A percentile compares a stretch with the other conserved stretches of the same genome.
These are phyloP conservation scores for Ophion slaviceki DNA, from an alignment of 2,888 invertebrate genomes.

Conservation along the genomic window DNA sequence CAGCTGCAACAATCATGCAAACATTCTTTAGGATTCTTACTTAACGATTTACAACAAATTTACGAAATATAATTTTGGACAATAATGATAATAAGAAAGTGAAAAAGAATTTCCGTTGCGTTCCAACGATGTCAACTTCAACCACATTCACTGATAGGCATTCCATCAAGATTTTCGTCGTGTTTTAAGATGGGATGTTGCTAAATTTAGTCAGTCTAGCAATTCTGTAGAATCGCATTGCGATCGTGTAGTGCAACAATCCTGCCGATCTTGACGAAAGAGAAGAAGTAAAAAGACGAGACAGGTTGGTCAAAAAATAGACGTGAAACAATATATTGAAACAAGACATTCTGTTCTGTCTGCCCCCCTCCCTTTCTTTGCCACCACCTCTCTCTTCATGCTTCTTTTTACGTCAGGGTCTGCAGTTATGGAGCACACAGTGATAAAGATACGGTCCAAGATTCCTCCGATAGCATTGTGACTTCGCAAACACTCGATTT, in stretches of 20 bases:
- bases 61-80: too few relatives aligned
- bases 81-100: too few relatives aligned
- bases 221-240: too few relatives aligned
- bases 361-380: background rate
- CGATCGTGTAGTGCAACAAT: background rate
- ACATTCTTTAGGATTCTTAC: too few relatives aligned
- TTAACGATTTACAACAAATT: too few relatives aligned
- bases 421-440: conserved; percentile 41
- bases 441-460: conserved; percentile 56
- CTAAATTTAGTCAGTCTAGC: too few relatives aligned
- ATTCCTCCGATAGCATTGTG: conserved; percentile 59
- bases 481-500: conserved; percentile 49
- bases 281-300: background rate
- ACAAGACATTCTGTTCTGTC: background rate
- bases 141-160: too few relatives aligned
- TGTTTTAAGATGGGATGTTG: too few relatives aligned
- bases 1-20: too few relatives aligned
- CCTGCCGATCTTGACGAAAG: background rate
- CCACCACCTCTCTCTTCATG: conserved; percentile 1
- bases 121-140: too few relatives aligned
- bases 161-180: too few relatives aligned
- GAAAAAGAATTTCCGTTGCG: too few relatives aligned
- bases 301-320: conserved; percentile 1
- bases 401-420: conserved; percentile 36
- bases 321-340: conserved; percentile 3